A percentile compares a stretch with the other conserved stretches of the same genome.
These are phyloP conservation scores for Iphiclides podalirius DNA, from an alignment of 2,888 invertebrate genomes.

Conservation along the genomic window DNA sequence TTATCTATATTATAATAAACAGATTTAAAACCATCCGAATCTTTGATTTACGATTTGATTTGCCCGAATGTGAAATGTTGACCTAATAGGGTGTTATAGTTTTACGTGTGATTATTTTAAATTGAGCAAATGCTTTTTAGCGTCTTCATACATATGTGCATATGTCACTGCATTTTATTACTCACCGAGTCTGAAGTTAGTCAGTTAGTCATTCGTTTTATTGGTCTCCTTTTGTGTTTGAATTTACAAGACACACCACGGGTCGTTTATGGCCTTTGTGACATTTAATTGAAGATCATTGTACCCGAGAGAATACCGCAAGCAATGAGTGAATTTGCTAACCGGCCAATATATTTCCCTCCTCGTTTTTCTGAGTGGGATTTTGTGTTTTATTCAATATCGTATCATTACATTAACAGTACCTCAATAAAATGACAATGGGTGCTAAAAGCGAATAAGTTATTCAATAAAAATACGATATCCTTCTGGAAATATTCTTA, in stretches of 20 bases:
- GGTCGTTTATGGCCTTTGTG: background rate
- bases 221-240: slow-evolving; percentile 3
- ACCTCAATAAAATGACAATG: background rate
- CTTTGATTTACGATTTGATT: slow-evolving; percentile 49
- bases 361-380: background rate
- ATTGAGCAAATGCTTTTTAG: background rate
- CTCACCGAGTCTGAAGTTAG: background rate
- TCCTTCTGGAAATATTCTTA: too few species aligned
- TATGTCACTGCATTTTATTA: background rate
- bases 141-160: background rate
- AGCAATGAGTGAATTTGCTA: background rate
- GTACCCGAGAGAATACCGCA: background rate
- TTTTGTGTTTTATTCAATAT: background rate
- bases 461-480: too few species aligned
- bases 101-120: background rate
- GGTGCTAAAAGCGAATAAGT: background rate
- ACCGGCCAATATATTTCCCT: background rate
- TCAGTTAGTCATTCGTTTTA: slow-evolving; percentile 3
- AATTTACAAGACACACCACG: slow-evolving; percentile 3
- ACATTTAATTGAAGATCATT: background rate
- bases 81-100: too few species aligned
- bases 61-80: background rate
- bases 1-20: slow-evolving; percentile 68
- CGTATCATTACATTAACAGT: background rate
- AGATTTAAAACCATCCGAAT: slow-evolving; percentile 52